phyloP scores from a whole-genome alignment of 2,888 invertebrate species.

The Biston stratarius region DNA sequence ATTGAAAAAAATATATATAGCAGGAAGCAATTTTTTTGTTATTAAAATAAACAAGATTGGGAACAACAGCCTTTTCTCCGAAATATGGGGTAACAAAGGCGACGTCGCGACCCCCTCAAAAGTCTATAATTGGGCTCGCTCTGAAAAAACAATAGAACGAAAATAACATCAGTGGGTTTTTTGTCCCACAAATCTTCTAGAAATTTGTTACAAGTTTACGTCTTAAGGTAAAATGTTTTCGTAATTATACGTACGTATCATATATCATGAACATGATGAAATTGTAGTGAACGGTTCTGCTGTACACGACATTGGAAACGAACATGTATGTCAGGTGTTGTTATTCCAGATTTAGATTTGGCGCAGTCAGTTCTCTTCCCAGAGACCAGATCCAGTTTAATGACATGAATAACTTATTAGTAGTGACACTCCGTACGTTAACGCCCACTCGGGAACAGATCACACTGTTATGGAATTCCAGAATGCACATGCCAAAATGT shows the following conservation, averaged over 20 bases:
- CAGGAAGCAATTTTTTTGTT: neutral
- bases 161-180: neutral
- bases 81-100: constrained; percentile 1
- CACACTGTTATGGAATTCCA: constrained; percentile 45
- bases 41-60: neutral
- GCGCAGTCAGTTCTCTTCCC: constrained; percentile 49
- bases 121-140: constrained; percentile 11
- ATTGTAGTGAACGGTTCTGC: constrained; percentile 26
- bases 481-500: constrained; percentile 36
- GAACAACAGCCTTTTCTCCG: neutral
- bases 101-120: neutral
- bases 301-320: constrained; percentile 48
- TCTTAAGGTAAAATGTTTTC: neutral
- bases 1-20: too few relatives aligned
- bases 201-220: neutral
- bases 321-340: constrained; percentile 56
- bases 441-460: constrained; percentile 37
- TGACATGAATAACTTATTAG: constrained; percentile 54
- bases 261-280: neutral
- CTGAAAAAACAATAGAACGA: constrained; percentile 2
- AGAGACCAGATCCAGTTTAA: constrained; percentile 47
- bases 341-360: constrained; percentile 62
- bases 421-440: constrained; percentile 51
- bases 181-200: too few relatives aligned
- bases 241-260: too few relatives aligned